Evolutionary conservation across 2,797 vertebrate species (phyloP).

Genomic region (Poecilia velifera): DNA sequence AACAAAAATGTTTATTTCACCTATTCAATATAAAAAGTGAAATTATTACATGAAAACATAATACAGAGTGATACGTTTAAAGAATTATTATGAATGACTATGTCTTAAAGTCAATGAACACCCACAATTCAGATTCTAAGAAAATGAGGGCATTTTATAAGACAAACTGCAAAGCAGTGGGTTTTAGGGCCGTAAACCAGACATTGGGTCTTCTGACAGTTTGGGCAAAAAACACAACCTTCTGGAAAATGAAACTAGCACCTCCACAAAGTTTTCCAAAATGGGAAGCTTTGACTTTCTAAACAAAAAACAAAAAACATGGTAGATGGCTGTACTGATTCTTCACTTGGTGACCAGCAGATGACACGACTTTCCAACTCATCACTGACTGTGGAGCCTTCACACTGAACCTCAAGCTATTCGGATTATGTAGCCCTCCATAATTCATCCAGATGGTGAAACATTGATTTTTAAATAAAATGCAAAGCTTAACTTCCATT

Average conservation of each 20-base stretch:
- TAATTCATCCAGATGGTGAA: background rate
- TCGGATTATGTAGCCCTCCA: background rate
- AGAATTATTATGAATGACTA: background rate
- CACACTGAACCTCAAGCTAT: background rate
- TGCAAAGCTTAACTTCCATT: background rate
- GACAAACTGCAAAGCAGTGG: background rate
- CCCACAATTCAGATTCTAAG: background rate
- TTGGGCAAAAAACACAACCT: background rate
- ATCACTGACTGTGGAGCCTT: background rate
- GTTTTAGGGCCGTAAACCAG: background rate
- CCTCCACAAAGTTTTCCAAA: background rate
- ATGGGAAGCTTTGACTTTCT: background rate
- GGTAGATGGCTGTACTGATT: background rate
- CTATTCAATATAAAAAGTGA: background rate
- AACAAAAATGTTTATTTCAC: slow-evolving; percentile 3
- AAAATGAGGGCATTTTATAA: background rate
- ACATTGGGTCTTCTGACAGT: background rate
- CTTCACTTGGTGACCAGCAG: background rate
- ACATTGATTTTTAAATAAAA: background rate
- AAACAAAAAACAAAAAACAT: background rate
- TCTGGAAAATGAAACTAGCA: background rate
- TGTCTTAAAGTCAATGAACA: background rate
- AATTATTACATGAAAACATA: background rate
- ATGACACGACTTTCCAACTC: background rate
- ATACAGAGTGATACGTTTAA: background rate